Evolutionary conservation across 2,797 vertebrate genomes (phyloP).

Genomic region (Lates japonicus): DNA sequence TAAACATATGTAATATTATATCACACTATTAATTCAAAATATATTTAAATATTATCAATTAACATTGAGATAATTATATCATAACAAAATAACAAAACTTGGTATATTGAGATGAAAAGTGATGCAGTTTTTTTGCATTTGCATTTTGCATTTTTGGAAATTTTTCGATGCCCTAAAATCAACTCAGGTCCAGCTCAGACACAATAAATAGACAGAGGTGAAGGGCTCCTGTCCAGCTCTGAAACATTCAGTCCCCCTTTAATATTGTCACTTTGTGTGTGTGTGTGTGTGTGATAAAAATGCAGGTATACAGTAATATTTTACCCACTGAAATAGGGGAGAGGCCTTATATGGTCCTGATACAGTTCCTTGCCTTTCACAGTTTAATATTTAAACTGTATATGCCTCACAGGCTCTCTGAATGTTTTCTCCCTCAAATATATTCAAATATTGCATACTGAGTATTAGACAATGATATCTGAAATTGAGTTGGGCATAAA

Average conservation of each 20-base stretch:
- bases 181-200: not conserved
- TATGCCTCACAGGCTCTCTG: conserved; percentile 37
- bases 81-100: not conserved
- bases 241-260: not conserved
- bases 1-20: too few relatives aligned
- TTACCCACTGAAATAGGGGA: not conserved
- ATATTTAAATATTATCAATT: too few relatives aligned
- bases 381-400: conserved; percentile 32
- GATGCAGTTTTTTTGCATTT: not conserved
- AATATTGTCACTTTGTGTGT: not conserved
- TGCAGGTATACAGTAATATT: not conserved
- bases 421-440: conserved; percentile 31
- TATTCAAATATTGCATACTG: conserved; percentile 46
- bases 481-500: conserved; percentile 63
- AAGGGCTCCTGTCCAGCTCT: not conserved
- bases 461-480: conserved; percentile 56
- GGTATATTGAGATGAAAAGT: not conserved
- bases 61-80: not conserved
- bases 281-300: not conserved
- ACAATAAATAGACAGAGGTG: not conserved
- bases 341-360: conserved; percentile 9
- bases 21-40: too few relatives aligned
- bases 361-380: conserved; percentile 12
- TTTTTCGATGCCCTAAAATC: not conserved
- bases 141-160: not conserved